These are phyloP conservation scores for Emydocephalus ijimae DNA, from an alignment of 2,113 vertebrate genomes.

Conservation along the genomic window DNA sequence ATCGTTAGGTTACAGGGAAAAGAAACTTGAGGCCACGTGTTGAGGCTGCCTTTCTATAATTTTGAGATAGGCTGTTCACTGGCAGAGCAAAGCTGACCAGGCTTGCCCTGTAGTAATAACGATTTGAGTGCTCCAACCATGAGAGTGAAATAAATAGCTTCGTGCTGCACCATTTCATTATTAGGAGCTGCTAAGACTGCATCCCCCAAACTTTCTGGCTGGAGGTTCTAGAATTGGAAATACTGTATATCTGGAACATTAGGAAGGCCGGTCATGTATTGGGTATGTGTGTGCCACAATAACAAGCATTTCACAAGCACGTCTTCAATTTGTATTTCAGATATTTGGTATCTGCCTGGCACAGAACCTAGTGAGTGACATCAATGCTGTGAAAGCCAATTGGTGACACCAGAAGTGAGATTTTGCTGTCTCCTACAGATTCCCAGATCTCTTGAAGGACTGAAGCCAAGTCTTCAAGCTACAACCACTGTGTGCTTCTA, in stretches of 20 bases:
- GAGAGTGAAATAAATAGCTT: neutral
- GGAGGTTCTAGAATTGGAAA: neutral
- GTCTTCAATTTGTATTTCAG: conserved; percentile 60
- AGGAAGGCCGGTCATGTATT: neutral
- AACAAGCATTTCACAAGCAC: neutral
- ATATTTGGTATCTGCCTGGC: conserved; percentile 89
- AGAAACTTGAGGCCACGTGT: neutral
- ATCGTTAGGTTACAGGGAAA: neutral
- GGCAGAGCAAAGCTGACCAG: neutral
- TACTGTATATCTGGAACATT: neutral
- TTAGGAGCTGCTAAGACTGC: neutral
- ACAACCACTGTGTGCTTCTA: neutral
- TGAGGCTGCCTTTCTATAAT: neutral
- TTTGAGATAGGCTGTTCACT: neutral
- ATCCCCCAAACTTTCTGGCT: neutral
- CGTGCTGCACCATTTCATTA: neutral
- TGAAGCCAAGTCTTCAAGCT: neutral
- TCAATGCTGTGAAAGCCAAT: conserved; percentile 87
- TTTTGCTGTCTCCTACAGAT: neutral
- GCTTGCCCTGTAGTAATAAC: neutral
- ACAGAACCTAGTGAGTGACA: conserved; percentile 86
- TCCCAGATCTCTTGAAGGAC: neutral
- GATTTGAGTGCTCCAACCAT: neutral
- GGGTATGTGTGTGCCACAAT: neutral
- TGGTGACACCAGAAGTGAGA: conserved; percentile 72